A percentile compares a stretch with the other conserved stretches of the same genome.
These are phyloP conservation scores for Sparidentex hasta DNA, from an alignment of 2,797 vertebrate genomes.

Conservation along the genomic window DNA sequence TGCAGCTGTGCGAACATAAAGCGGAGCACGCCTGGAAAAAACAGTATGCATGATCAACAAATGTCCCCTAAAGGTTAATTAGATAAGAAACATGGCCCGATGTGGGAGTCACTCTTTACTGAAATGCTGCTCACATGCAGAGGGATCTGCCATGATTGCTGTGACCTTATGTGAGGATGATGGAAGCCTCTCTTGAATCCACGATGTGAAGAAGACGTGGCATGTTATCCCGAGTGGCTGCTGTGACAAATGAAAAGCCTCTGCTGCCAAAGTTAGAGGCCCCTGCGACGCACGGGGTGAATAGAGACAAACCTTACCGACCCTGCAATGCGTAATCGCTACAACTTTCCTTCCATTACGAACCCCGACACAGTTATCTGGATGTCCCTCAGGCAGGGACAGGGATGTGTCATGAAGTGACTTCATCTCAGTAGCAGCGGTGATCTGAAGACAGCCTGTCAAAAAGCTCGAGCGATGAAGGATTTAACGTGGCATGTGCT, in stretches of 20 bases:
- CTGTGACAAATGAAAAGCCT: slow-evolving; percentile 31
- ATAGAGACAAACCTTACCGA: neutral
- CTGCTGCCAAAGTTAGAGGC: slow-evolving; percentile 22
- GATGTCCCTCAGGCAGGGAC: neutral
- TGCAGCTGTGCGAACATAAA: slow-evolving; percentile 29
- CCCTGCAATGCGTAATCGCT: neutral
- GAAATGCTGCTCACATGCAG: slow-evolving; percentile 30
- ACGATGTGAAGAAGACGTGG: slow-evolving; percentile 24
- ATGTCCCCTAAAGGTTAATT: slow-evolving; percentile 58
- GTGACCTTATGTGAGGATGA: slow-evolving; percentile 16
- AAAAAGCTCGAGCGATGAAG: slow-evolving; percentile 14
- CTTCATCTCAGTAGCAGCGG: neutral
- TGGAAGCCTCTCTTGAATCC: slow-evolving; percentile 25
- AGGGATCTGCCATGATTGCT: slow-evolving; percentile 16
- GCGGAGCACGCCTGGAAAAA: slow-evolving; percentile 5
- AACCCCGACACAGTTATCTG: neutral
- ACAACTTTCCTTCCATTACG: neutral
- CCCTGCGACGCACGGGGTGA: neutral
- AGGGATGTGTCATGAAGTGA: neutral
- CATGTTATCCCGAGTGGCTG: slow-evolving; percentile 19
- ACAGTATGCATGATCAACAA: slow-evolving; percentile 47
- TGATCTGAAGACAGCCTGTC: slow-evolving; percentile 26
- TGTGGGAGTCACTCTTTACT: slow-evolving; percentile 32
- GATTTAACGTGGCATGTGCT: neutral
- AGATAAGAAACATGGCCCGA: slow-evolving; percentile 38